Base-by-base conservation (phyloP, 2,113 vertebrate species). In the Antidorcas marsupialis region DNA sequence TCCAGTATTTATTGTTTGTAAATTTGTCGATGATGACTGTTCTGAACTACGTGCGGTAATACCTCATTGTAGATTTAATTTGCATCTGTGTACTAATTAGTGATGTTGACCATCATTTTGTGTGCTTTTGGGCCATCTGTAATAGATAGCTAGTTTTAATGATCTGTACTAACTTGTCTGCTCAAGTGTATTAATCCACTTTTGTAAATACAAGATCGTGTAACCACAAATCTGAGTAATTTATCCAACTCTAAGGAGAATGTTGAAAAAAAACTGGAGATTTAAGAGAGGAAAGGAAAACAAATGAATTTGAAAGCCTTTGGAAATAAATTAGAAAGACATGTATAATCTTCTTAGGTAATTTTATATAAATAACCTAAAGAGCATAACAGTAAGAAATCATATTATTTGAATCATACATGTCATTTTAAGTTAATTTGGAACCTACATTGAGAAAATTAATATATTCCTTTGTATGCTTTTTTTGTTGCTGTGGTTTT, bases 381-480 rank as follows among this genome's bases (percentile, higher is more conserved):
- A 45, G 21, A 76, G 5, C 15, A 76, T 33, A 59, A 52, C 36
- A 87, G 78, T 93, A 59, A 88, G 36, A 87, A 81, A 27, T 93
- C 14, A 86, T 60, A 60, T 94, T 91, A 60, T 74, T 83, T n/a
- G 90, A 94, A 64, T 95, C 23, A 60, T 45, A 25, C 59, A 36
- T 74, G 7, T 87, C 43, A 79, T 81, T 45, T 45, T 28, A 78
- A 78, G 94, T 95, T 97, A 84, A 86, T 85, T 79, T 95, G 95
- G 84, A 95, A 60, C 53, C 33, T 17, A 59, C 33, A 64, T 6
- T 95, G 64, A 96, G 36, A 81, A 52, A 81, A 91, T 83, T 60
- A 67, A 52, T 21, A 55, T 53, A 85, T 88, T 94, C 2, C 13
- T 52, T 89, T 50, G 13, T 45, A 15, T 89, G 39, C 8, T 89